Conservation (phyloP, 1,140 invertebrate genomes). For the Trachelipus rathkii region DNA sequence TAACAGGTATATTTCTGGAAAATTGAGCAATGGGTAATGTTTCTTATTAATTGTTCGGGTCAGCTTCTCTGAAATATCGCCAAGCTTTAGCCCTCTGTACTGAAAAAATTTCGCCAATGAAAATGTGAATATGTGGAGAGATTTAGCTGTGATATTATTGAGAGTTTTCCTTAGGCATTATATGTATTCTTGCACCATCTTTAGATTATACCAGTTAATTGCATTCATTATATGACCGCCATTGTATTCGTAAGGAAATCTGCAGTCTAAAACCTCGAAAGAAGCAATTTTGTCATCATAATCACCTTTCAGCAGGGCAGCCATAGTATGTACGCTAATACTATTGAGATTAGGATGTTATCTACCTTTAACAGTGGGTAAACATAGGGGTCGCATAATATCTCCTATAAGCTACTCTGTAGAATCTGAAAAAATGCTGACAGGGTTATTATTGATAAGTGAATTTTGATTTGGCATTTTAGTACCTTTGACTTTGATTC, state of each 20-base stretch:
- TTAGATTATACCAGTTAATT: conserved; percentile 61
- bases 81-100: conserved; percentile 88
- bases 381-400: conserved; percentile 67
- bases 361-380: conserved; percentile 69
- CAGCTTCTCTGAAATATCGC: conserved; percentile 66
- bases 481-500: not conserved
- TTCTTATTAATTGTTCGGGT: conserved; percentile 76
- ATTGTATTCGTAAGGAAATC: conserved; percentile 96
- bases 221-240: conserved; percentile 88
- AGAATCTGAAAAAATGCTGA: conserved; percentile 47
- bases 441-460: conserved; percentile 42
- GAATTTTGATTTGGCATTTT: too few relatives aligned
- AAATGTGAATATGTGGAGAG: too few relatives aligned
- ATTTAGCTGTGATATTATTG: too few relatives aligned
- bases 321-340: conserved; percentile 71
- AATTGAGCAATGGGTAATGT: too few relatives aligned
- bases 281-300: conserved; percentile 60
- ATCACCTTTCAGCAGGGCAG: conserved; percentile 63
- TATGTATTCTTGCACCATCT: conserved; percentile 38
- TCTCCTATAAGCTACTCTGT: conserved; percentile 77
- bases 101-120: conserved; percentile 95
- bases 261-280: conserved; percentile 59
- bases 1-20: too few relatives aligned
- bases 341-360: conserved; percentile 80
- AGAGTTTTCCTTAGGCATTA: too few relatives aligned